Evolutionary conservation across 2,888 invertebrate genomes (phyloP).

Genomic region (Thecocarcelia acutangulata): DNA sequence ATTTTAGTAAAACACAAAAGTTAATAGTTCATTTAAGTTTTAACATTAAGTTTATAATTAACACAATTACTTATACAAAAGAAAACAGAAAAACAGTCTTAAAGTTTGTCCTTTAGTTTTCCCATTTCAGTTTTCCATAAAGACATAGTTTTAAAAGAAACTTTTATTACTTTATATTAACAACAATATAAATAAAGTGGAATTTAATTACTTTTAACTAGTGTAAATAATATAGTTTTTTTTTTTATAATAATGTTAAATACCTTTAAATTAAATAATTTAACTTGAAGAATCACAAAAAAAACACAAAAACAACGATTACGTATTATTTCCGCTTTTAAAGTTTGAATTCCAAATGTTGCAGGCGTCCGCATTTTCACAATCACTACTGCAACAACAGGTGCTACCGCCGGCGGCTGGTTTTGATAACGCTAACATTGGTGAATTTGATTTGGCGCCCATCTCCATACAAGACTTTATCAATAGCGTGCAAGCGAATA

Average conservation of each 20-base stretch:
- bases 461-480: slow-evolving; percentile 75
- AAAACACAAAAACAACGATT: slow-evolving; percentile 40
- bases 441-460: slow-evolving; percentile 65
- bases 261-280: too few species aligned
- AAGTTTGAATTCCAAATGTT: slow-evolving; percentile 53
- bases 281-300: slow-evolving; percentile 61
- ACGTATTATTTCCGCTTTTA: slow-evolving; percentile 51
- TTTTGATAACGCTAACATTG: slow-evolving; percentile 52
- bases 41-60: slow-evolving; percentile 1
- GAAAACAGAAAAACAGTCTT: too few species aligned
- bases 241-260: too few species aligned
- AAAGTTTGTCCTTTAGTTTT: too few species aligned
- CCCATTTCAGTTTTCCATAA: too few species aligned
- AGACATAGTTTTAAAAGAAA: too few species aligned
- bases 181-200: too few species aligned
- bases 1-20: slow-evolving; percentile 21
- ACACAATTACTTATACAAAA: neutral
- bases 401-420: slow-evolving; percentile 53
- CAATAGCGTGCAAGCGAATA: slow-evolving; percentile 72
- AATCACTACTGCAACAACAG: slow-evolving; percentile 54
- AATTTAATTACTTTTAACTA: too few species aligned
- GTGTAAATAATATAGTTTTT: too few species aligned
- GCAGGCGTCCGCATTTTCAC: slow-evolving; percentile 13
- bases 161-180: too few species aligned
- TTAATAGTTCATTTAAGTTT: neutral